These are phyloP conservation scores for Hypanus sabinus DNA, from an alignment of 2,113 vertebrate species.

Conservation along the genomic window DNA sequence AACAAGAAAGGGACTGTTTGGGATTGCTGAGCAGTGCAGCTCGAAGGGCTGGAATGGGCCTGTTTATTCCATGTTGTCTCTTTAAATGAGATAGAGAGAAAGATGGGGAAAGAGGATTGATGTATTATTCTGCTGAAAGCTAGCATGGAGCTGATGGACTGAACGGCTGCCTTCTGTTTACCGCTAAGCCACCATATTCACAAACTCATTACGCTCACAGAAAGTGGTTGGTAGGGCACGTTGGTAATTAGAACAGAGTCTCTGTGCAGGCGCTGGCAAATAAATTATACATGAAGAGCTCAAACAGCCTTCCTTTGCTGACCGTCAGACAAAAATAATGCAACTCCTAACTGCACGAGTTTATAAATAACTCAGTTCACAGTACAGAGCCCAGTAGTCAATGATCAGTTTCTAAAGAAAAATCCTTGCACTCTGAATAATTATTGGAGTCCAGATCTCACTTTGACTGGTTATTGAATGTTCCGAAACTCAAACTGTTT, in stretches of 20 bases:
- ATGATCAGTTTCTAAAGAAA: background rate
- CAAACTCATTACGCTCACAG: background rate
- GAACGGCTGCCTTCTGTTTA: too few species aligned
- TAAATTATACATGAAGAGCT: background rate
- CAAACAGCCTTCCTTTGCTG: background rate
- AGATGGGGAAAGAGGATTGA: too few species aligned
- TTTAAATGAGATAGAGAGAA: too few species aligned
- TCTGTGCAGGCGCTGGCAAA: background rate
- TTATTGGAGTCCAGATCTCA: background rate
- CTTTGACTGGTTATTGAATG: background rate
- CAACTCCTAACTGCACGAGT: background rate
- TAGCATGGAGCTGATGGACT: too few species aligned
- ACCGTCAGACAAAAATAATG: background rate
- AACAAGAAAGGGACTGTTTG: too few species aligned
- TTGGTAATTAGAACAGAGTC: background rate
- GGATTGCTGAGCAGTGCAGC: too few species aligned
- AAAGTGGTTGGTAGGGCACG: background rate
- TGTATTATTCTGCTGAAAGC: too few species aligned
- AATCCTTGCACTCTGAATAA: background rate
- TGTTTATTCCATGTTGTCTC: too few species aligned
- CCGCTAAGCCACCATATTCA: too few species aligned
- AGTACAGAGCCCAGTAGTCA: background rate
- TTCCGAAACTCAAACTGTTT: background rate
- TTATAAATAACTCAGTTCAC: slow-evolving; percentile 30
- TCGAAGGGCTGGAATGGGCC: too few species aligned